phyloP scores from a whole-genome alignment of 2,888 invertebrate genomes.

The Drosophila anomalata region DNA sequence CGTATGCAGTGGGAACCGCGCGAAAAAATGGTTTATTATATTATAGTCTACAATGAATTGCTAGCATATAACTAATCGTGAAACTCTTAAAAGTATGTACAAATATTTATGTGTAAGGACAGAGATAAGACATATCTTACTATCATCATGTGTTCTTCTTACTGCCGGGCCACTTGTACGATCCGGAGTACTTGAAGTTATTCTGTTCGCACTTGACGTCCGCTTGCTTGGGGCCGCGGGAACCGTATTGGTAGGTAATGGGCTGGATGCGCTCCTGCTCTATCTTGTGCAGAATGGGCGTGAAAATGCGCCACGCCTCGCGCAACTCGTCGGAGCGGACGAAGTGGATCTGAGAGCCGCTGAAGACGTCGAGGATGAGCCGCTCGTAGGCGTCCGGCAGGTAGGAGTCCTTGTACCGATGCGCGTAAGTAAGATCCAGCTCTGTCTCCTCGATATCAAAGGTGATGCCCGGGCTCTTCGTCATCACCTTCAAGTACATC shows the following conservation, averaged over 20 bases:
- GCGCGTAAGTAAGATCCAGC: conserved; percentile 96
- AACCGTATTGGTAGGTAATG: conserved; percentile 92
- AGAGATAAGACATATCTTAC: conserved; percentile 3
- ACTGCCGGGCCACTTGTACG: conserved; percentile 93
- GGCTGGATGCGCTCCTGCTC: conserved; percentile 91
- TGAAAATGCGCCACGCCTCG: conserved; percentile 99
- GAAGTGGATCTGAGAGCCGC: conserved; percentile 99
- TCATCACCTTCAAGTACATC: conserved; percentile 99
- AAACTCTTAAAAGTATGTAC: conserved; percentile 18
- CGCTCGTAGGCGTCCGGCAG: conserved; percentile 99
- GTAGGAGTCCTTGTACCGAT: conserved; percentile 92
- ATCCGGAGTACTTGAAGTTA: conserved; percentile 97
- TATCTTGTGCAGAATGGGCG: conserved; percentile 94
- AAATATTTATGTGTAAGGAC: conserved; percentile 19
- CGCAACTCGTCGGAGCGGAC: conserved; percentile 98
- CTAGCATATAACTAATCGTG: too few relatives aligned
- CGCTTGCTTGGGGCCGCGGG: conserved; percentile 95
- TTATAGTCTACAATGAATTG: too few relatives aligned
- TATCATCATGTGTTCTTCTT: conserved; percentile 13
- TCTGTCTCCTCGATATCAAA: conserved; percentile 99
- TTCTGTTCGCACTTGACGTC: conserved; percentile 91
- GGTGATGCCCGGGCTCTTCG: conserved; percentile 98
- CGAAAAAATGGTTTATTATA: too few relatives aligned
- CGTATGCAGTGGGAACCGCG: too few relatives aligned
- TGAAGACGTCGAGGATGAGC: conserved; percentile 98